Base-by-base conservation (phyloP, 2,113 vertebrate species). In the Notechis scutatus region DNA sequence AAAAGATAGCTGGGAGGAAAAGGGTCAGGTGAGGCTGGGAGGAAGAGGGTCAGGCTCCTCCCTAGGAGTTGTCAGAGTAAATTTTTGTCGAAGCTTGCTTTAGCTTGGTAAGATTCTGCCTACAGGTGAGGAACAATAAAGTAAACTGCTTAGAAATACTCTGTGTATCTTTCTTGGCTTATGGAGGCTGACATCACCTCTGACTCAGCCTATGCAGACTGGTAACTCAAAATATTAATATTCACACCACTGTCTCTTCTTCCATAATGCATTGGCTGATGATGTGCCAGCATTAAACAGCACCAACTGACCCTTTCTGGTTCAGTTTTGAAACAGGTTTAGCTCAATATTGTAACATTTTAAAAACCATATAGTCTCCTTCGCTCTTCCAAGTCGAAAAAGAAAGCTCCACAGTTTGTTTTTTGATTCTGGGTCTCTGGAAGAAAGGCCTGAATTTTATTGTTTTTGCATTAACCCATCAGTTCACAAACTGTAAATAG, bases 321-420 rank as follows among this genome's bases (percentile, higher is more conserved):
- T 85, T 42, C 52, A 0, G 0, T 4, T 0, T 91, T 87, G 93
- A 26, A 86, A 91, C 91, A 52, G 20, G 39, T 85, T 94, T 61
- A 47, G 94, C 55, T 94, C 50, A 90, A 14, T 56, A 86, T 69
- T 1, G 55, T 94, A 87, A 94, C 39, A 91, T 88, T 87, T n/a
- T 11, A 24, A 39, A 89, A 61, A 61, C 2, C 1, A 1, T 9
- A 64, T 20, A 4, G 34, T 74, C 91, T 2, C 74, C 86, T 85
- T 81, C 42, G 2, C 52, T 93, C 93, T 93, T 47, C 85, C 54
- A 85, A n/a, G 74, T 81, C 81, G 55, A 21, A 64, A 61, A n/a
- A 88, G 24, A 20, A 34, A 55, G 29, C 7, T n/a, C 42, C 59
- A 50, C 8, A 2, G 21, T 50, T 50, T 14, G 6, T 45, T 34